Conservation (phyloP, 2,888 invertebrate species). For the Shargacucullia verbasci region DNA sequence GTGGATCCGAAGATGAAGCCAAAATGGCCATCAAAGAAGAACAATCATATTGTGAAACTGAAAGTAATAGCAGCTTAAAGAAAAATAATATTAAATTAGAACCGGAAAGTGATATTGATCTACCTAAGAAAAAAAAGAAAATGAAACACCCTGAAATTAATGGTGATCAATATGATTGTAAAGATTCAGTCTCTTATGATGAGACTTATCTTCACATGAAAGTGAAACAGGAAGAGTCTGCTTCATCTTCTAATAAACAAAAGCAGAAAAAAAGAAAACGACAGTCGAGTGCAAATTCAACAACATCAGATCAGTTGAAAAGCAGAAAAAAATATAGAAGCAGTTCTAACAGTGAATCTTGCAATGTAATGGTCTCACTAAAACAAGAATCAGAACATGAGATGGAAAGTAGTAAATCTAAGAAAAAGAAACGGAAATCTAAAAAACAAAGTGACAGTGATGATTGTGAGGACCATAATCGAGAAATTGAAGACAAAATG, state of each 20-base stretch:
- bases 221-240: slow-evolving; percentile 67
- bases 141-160: slow-evolving; percentile 26
- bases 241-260: slow-evolving; percentile 43
- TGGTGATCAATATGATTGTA: slow-evolving; percentile 29
- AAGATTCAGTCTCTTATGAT: slow-evolving; percentile 48
- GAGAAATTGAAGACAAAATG: slow-evolving; percentile 20
- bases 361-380: slow-evolving; percentile 17
- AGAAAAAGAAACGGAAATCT: slow-evolving; percentile 59
- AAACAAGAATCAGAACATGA: slow-evolving; percentile 25
- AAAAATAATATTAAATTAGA: slow-evolving; percentile 64
- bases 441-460: slow-evolving; percentile 51
- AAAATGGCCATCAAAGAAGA: slow-evolving; percentile 22
- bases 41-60: slow-evolving; percentile 43
- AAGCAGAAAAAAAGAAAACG: slow-evolving; percentile 49
- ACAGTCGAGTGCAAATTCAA: slow-evolving; percentile 19
- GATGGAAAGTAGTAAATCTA: slow-evolving; percentile 37
- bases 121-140: slow-evolving; percentile 54
- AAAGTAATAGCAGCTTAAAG: slow-evolving; percentile 35
- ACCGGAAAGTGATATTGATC: slow-evolving; percentile 68
- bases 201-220: slow-evolving; percentile 65
- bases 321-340: slow-evolving; percentile 36
- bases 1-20: slow-evolving; percentile 3
- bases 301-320: slow-evolving; percentile 8
- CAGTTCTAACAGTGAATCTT: slow-evolving; percentile 24
- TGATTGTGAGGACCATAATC: slow-evolving; percentile 25